Conservation (phyloP, 2,113 vertebrate genomes). For the Trematomus loennbergii region DNA sequence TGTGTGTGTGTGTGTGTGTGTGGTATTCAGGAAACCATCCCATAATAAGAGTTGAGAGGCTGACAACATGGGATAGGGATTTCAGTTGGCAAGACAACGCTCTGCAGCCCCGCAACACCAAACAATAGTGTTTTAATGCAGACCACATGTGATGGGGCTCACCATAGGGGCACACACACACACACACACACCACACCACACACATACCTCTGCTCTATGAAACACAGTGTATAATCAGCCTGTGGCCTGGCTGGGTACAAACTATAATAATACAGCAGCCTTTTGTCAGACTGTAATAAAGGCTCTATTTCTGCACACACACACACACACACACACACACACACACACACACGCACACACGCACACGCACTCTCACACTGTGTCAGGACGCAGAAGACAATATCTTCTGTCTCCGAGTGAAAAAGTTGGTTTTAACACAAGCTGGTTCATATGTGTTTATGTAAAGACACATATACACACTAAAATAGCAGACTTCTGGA, state of each 20-base stretch:
- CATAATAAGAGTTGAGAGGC: slow-evolving; percentile 53
- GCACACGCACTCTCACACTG: too few species aligned
- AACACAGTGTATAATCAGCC: slow-evolving; percentile 59
- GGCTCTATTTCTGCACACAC: slow-evolving; percentile 53
- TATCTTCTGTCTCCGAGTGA: not conserved
- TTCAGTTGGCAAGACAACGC: slow-evolving; percentile 50
- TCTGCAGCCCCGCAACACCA: slow-evolving; percentile 34
- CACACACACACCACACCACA: slow-evolving; percentile 20
- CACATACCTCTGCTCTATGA: slow-evolving; percentile 17
- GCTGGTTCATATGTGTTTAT: too few species aligned
- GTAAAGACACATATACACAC: too few species aligned
- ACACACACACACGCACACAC: too few species aligned
- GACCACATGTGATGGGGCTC: slow-evolving; percentile 72
- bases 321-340: not conserved
- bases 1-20: slow-evolving; percentile 4
- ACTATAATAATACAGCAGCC: slow-evolving; percentile 62
- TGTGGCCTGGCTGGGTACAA: slow-evolving; percentile 43
- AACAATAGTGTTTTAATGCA: slow-evolving; percentile 66
- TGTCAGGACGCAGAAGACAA: not conserved
- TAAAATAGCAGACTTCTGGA: too few species aligned
- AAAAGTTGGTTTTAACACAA: too few species aligned
- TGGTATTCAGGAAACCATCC: slow-evolving; percentile 35
- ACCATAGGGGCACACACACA: slow-evolving; percentile 23
- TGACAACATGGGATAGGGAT: slow-evolving; percentile 66
- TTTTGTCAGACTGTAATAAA: slow-evolving; percentile 60